Evolutionary conservation across 2,888 invertebrate species (phyloP).

Genomic region (Arrhopalites spinosus): DNA sequence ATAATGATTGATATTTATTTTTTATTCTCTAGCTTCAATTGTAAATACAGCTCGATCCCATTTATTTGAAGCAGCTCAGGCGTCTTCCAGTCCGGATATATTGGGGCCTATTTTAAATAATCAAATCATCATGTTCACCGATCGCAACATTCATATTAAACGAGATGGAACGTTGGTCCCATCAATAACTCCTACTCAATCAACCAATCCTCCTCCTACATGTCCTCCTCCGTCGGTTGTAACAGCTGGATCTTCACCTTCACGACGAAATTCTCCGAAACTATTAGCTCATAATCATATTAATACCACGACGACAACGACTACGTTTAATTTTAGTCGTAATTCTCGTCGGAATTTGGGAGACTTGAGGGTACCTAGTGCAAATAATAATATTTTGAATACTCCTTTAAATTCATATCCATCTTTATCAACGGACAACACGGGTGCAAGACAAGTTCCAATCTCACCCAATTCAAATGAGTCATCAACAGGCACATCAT

Average conservation of each 20-base stretch:
- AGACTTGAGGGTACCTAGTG: not conserved
- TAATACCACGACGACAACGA: no score
- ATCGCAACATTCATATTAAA: constrained; percentile 58
- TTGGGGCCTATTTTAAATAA: constrained; percentile 59
- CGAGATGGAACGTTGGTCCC: constrained; percentile 58
- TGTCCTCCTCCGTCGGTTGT: not conserved
- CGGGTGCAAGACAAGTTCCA: constrained; percentile 27
- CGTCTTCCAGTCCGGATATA: constrained; percentile 57
- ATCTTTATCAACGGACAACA: not conserved
- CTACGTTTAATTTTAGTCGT: no score
- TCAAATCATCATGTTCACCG: constrained; percentile 58
- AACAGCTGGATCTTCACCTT: not conserved
- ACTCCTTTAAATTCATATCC: constrained; percentile 4
- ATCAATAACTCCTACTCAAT: constrained; percentile 37
- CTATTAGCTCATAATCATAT: not conserved
- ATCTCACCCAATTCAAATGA: constrained; percentile 27
- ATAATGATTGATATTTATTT: no score
- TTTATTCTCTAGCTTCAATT: constrained; percentile 13
- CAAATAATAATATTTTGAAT: not conserved
- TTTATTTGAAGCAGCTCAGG: constrained; percentile 9
- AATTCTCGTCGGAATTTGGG: not conserved
- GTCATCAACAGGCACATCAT: constrained; percentile 5
- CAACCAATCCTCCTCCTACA: constrained; percentile 18
- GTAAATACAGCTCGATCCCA: not conserved
- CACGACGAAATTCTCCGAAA: not conserved